phyloP scores from a whole-genome alignment of 2,113 vertebrate genomes.

The Corythornis madagascariensis region DNA sequence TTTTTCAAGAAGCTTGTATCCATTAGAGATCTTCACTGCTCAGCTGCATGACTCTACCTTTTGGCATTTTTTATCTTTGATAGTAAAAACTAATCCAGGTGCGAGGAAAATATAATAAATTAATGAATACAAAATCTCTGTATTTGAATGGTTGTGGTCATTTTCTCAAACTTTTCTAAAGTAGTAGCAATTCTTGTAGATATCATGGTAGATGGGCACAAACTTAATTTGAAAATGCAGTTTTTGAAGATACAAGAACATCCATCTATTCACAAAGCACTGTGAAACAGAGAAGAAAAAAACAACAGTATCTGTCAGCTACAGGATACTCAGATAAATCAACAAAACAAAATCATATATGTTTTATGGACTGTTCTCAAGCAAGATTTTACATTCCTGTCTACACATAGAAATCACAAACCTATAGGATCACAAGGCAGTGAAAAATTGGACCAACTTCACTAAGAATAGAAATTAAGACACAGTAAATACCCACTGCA shows the following conservation, averaged over 20 bases:
- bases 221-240: background rate
- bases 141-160: background rate
- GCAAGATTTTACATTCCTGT: background rate
- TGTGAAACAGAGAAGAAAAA: background rate
- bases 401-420: background rate
- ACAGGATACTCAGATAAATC: background rate
- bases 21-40: background rate
- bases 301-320: background rate
- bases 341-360: background rate
- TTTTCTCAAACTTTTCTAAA: background rate
- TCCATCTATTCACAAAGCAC: background rate
- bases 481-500: background rate
- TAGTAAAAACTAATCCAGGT: background rate
- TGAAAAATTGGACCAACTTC: background rate
- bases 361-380: background rate
- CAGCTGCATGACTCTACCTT: accelerated
- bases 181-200: background rate
- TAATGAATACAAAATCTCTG: background rate
- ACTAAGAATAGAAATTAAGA: background rate
- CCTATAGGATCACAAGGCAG: background rate
- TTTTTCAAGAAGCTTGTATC: background rate
- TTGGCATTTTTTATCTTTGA: background rate
- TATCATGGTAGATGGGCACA: background rate
- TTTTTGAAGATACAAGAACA: background rate
- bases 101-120: background rate